Percentiles rank a stretch among this genome's conserved stretches.
Conservation (phyloP, 2,888 invertebrate genomes). For the Clitarchus hookeri region DNA sequence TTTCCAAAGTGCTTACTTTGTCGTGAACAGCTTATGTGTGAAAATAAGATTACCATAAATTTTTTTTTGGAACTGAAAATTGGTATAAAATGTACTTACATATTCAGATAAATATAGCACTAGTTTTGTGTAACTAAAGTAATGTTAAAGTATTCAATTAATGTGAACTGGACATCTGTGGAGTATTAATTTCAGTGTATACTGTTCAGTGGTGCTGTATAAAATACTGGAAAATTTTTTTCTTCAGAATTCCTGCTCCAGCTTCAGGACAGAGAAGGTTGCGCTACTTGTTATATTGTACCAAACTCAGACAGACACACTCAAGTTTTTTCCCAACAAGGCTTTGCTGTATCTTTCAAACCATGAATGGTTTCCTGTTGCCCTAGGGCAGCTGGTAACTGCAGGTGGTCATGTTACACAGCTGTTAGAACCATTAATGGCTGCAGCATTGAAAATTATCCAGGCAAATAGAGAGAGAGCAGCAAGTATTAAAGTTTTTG, state of each 20-base stretch:
- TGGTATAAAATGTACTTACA: too few species aligned
- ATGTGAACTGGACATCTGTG: too few species aligned
- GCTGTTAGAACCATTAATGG: slow-evolving; percentile 63
- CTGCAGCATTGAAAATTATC: slow-evolving; percentile 57
- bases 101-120: too few species aligned
- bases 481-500: slow-evolving; percentile 60
- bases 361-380: slow-evolving; percentile 56
- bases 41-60: too few species aligned
- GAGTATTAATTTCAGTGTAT: too few species aligned
- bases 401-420: slow-evolving; percentile 61
- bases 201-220: too few species aligned
- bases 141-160: too few species aligned
- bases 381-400: slow-evolving; percentile 61
- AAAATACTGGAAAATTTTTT: neutral
- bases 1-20: too few species aligned
- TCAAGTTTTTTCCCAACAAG: slow-evolving; percentile 58
- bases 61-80: too few species aligned
- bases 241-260: neutral
- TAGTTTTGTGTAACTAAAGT: too few species aligned
- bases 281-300: slow-evolving; percentile 72
- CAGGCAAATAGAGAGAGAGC: slow-evolving; percentile 54
- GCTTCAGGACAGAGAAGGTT: slow-evolving; percentile 61
- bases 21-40: too few species aligned
- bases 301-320: slow-evolving; percentile 61
- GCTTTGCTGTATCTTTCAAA: slow-evolving; percentile 59